Evolutionary conservation across 2,888 invertebrate genomes (phyloP).

Genomic region (Lasioglossum morio): DNA sequence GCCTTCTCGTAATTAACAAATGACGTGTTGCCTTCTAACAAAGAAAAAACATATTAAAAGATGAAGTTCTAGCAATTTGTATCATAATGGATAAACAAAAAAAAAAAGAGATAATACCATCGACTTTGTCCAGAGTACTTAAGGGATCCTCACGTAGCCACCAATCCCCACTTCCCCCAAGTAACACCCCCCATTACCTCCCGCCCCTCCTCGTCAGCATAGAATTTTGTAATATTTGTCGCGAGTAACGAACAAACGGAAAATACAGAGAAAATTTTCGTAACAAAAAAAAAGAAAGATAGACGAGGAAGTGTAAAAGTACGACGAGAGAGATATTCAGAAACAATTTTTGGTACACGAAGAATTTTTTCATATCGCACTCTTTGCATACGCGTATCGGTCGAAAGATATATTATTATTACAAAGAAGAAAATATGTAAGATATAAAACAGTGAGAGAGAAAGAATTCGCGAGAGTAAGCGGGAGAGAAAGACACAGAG

Average conservation of each 20-base stretch:
- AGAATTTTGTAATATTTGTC: slow-evolving; percentile 76
- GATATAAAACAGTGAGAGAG: slow-evolving; percentile 57
- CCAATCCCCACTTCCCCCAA: slow-evolving; percentile 42
- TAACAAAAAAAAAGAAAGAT: slow-evolving; percentile 22
- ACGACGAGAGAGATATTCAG: slow-evolving; percentile 39
- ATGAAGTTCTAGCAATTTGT: slow-evolving; percentile 73
- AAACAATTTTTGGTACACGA: slow-evolving; percentile 73
- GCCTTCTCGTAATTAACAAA: slow-evolving; percentile 83
- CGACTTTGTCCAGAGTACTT: slow-evolving; percentile 81
- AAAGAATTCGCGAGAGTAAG: slow-evolving; percentile 53
- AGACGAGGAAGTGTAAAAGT: neutral
- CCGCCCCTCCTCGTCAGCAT: slow-evolving; percentile 69
- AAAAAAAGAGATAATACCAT: slow-evolving; percentile 55
- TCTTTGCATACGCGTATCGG: slow-evolving; percentile 68
- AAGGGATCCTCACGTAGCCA: slow-evolving; percentile 61
- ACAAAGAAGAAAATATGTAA: slow-evolving; percentile 61
- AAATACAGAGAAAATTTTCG: slow-evolving; percentile 17
- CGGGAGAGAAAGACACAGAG: slow-evolving; percentile 48
- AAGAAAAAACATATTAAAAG: slow-evolving; percentile 77
- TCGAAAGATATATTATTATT: slow-evolving; percentile 62
- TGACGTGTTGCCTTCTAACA: slow-evolving; percentile 83
- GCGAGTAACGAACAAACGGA: slow-evolving; percentile 43
- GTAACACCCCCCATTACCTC: slow-evolving; percentile 58
- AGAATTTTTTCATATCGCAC: slow-evolving; percentile 73
- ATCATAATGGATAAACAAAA: slow-evolving; percentile 56